Conservation (phyloP, 1,140 invertebrate genomes). For the Nomia melanderi region DNA sequence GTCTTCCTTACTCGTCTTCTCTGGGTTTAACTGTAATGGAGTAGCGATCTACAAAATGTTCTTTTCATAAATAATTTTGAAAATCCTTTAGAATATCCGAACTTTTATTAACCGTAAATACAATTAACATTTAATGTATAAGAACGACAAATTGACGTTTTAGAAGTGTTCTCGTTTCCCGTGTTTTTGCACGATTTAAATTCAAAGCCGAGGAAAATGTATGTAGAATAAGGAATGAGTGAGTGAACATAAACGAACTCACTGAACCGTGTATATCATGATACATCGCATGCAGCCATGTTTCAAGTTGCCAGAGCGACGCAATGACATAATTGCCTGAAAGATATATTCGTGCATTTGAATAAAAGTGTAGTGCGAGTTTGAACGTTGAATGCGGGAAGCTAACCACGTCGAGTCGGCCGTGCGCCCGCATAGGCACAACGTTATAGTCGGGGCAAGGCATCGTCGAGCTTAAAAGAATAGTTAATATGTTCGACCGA, state of each 20-base stretch:
- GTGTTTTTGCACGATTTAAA: too few species aligned
- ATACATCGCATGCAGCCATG: background rate
- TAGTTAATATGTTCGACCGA: constrained; percentile 5
- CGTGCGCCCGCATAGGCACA: background rate
- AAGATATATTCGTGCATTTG: background rate
- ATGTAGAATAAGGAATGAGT: too few species aligned
- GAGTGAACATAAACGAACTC: background rate
- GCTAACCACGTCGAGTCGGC: background rate
- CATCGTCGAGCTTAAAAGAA: constrained; percentile 2
- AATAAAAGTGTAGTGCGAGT: constrained; percentile 10
- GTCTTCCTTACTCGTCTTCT: too few species aligned
- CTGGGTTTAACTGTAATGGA: too few species aligned
- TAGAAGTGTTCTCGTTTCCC: too few species aligned
- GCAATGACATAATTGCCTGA: constrained; percentile 4
- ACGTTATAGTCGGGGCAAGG: background rate
- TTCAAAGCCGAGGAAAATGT: too few species aligned
- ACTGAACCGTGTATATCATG: background rate
- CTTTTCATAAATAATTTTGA: too few species aligned
- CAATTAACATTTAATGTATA: too few species aligned
- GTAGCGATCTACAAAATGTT: too few species aligned
- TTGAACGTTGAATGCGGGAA: background rate
- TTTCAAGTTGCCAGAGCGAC: background rate
- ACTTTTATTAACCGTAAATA: too few species aligned
- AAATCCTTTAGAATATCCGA: too few species aligned
- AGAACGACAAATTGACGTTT: too few species aligned